Evolutionary conservation across 1,140 invertebrate species (phyloP), one percentile per base, ranked within the genome.

Genomic region (Paralvinella palmiformis): DNA sequence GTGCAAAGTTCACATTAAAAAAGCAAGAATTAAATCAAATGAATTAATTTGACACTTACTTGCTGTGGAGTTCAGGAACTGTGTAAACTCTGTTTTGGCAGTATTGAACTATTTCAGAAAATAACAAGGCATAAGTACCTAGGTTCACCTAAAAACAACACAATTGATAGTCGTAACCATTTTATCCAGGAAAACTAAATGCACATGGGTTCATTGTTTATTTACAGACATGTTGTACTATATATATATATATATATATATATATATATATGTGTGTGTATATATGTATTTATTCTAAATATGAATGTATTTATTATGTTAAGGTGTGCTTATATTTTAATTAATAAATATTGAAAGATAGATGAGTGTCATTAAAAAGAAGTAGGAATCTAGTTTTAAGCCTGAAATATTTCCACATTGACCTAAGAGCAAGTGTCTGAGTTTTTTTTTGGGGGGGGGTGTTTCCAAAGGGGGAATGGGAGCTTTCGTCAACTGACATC

Each of bases 91-190:
- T 86, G 80, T 94, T 96, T 80, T 98, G 95, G 76, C 92, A 95
- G 81, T 98, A 99, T 78, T 98, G 94, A 4, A 99, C 94, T 60
- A 98, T 87, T 85, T 99, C 96, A 2, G 94, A 96, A 80, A 99
- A 98, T 45, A 99, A 82, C 53, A 99, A 82, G 1, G 95, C 94
- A 83, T 92, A 98, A 71, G 92, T 90, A 69, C 91, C 95, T 55
- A 96, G 82, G 68, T 92, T 85, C 5, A 85, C 77, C 84, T 85
- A 71, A 20, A 80, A 77, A 45, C 58, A 65, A 62, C 2, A 37
- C 13, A 22, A 37, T 1, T 3, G 17, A 59, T 27, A 20, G 15
- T 29, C 17, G 33, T 37, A 22, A 32, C 36, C n/a, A 36, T 60
- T 29, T 2, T 61, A 17, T 31, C 44, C 22, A 65, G 6, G 15